Evolutionary conservation across 2,113 vertebrate species (phyloP).

Genomic region (Macrotus californicus): DNA sequence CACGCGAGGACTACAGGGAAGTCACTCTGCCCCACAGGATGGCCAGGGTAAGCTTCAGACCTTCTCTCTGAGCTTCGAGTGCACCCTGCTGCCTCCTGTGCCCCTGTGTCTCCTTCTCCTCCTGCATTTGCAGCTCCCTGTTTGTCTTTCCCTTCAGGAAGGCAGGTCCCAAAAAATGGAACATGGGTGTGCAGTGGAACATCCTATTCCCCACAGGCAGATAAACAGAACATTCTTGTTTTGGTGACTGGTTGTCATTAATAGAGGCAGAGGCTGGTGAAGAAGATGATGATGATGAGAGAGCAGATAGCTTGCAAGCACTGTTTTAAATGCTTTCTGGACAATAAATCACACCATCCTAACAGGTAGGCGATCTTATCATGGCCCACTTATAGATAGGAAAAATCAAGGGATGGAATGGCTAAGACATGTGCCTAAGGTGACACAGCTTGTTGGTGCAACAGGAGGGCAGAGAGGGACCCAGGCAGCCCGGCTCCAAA

Average conservation of each 20-base stretch:
- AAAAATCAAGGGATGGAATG: not conserved
- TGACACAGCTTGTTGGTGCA: not conserved
- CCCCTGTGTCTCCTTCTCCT: fast-evolving
- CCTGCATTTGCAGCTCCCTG: not conserved
- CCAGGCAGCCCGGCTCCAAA: not conserved
- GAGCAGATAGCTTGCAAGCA: not conserved
- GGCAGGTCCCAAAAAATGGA: not conserved
- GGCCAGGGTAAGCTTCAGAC: not conserved
- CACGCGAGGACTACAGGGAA: fast-evolving
- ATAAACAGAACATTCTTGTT: not conserved
- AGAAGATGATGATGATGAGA: not conserved
- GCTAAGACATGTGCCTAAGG: not conserved
- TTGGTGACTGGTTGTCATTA: not conserved
- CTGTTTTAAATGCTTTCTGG: not conserved
- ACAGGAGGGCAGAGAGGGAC: not conserved
- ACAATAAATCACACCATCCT: not conserved
- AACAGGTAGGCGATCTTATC: not conserved
- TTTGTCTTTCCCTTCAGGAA: not conserved
- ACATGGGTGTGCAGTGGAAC: not conserved
- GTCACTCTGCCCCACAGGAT: not conserved
- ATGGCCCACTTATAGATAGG: not conserved
- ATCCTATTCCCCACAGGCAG: not conserved
- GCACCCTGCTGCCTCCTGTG: not conserved
- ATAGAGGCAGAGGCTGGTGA: not conserved
- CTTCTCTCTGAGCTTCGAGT: not conserved